Percentiles rank a stretch among this genome's conserved stretches.
These are phyloP conservation scores for Eristalinus aeneus DNA, from an alignment of 2,888 invertebrate genomes.

Conservation along the genomic window DNA sequence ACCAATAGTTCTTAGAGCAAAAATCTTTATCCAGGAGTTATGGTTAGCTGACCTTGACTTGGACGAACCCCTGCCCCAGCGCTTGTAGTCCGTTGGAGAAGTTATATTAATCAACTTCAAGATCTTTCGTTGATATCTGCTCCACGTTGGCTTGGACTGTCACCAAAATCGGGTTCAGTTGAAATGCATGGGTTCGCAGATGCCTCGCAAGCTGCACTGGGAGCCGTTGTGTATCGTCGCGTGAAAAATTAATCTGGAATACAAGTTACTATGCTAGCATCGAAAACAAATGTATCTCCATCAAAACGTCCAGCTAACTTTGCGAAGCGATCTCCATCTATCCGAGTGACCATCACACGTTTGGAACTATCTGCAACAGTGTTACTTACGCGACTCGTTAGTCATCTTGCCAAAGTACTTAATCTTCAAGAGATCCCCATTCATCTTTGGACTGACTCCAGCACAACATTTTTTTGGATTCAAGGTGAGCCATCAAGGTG, in stretches of 20 bases:
- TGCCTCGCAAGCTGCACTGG: slow-evolving; percentile 1
- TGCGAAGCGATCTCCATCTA: not conserved
- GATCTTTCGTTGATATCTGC: not conserved
- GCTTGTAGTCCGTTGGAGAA: too few relatives aligned
- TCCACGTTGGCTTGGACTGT: too few relatives aligned
- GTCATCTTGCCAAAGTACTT: too few relatives aligned
- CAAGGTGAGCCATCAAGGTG: slow-evolving; percentile 39
- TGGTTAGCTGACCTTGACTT: too few relatives aligned
- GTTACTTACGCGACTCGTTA: too few relatives aligned
- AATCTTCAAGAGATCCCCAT: too few relatives aligned
- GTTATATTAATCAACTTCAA: not conserved
- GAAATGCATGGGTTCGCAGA: slow-evolving; percentile 14
- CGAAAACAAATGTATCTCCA: slow-evolving; percentile 11
- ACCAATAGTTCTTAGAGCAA: slow-evolving; percentile 1
- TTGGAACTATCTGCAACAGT: slow-evolving; percentile 24
- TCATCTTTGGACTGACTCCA: slow-evolving; percentile 72
- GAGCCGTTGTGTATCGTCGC: not conserved
- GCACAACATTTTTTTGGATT: slow-evolving; percentile 64
- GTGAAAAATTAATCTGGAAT: too few relatives aligned
- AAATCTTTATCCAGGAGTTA: too few relatives aligned
- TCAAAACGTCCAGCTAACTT: not conserved
- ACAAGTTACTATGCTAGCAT: slow-evolving; percentile 3
- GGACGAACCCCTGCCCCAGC: too few relatives aligned
- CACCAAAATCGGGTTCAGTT: too few relatives aligned
- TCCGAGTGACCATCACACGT: slow-evolving; percentile 30